Percentiles rank a stretch among this genome's conserved stretches.
Evolutionary conservation across 2,113 vertebrate species (phyloP).

Genomic region (Sapajus apella): DNA sequence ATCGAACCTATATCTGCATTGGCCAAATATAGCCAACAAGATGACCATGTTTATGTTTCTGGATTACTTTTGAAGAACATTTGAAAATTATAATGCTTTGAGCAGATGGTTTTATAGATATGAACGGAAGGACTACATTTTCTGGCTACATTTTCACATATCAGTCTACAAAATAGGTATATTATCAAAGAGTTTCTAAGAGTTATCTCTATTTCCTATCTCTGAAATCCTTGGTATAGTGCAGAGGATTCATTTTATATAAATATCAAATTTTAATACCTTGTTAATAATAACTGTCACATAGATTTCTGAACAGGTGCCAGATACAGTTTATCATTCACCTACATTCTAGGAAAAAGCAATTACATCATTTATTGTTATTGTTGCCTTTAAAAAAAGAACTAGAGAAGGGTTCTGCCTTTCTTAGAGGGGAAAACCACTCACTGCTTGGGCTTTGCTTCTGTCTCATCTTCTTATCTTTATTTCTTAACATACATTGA

Average conservation of each 20-base stretch:
- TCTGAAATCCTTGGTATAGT: neutral
- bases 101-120: constrained; percentile 18
- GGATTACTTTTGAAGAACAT: neutral
- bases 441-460: neutral
- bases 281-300: neutral
- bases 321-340: neutral
- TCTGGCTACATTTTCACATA: neutral
- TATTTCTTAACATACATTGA: neutral
- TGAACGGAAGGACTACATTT: neutral
- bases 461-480: neutral
- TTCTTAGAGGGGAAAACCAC: neutral
- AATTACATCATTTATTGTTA: neutral
- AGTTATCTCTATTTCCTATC: neutral
- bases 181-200: neutral
- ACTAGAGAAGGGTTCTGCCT: neutral
- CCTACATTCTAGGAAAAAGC: neutral
- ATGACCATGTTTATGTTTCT: neutral
- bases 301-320: neutral
- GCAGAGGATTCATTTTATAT: neutral
- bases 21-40: neutral
- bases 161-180: neutral
- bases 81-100: neutral
- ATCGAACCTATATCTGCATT: neutral
- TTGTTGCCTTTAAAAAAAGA: neutral
- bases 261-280: neutral